phyloP scores from a whole-genome alignment of 2,888 invertebrate species.

The Gymnosoma rotundatum region DNA sequence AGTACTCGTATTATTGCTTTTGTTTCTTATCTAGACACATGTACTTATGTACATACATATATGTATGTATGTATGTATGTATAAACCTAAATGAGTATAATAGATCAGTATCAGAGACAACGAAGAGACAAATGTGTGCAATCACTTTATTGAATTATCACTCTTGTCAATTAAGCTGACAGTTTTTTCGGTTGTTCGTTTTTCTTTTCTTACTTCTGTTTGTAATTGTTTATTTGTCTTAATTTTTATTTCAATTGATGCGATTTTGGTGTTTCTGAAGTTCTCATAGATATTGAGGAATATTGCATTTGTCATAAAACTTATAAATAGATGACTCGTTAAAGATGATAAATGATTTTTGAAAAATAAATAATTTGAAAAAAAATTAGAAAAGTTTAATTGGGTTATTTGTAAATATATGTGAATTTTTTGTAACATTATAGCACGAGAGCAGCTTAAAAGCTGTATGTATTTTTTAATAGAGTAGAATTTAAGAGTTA shows the following conservation, averaged over 20 bases:
- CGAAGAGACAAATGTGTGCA: conserved; percentile 80
- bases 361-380: not conserved
- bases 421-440: too few relatives aligned
- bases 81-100: conserved; percentile 44
- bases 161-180: conserved; percentile 70
- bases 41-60: too few relatives aligned
- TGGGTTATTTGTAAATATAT: too few relatives aligned
- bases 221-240: conserved; percentile 14
- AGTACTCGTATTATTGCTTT: conserved; percentile 59
- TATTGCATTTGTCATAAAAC: conserved; percentile 24
- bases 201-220: conserved; percentile 19
- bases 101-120: conserved; percentile 76
- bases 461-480: too few relatives aligned
- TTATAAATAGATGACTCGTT: conserved; percentile 2
- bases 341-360: conserved; percentile 2
- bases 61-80: not conserved
- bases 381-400: too few relatives aligned
- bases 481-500: too few relatives aligned
- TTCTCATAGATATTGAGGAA: conserved; percentile 60
- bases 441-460: too few relatives aligned
- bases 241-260: conserved; percentile 59
- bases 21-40: conserved; percentile 47
- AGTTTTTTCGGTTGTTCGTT: conserved; percentile 54
- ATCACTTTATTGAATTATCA: conserved; percentile 76
- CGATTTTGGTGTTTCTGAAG: conserved; percentile 60